Evolutionary conservation across 30 jellyfish, hydroid and myxozoan genomes (phyloP), one percentile per base, ranked within the genome.

Genomic region (Hydractinia echinata): DNA sequence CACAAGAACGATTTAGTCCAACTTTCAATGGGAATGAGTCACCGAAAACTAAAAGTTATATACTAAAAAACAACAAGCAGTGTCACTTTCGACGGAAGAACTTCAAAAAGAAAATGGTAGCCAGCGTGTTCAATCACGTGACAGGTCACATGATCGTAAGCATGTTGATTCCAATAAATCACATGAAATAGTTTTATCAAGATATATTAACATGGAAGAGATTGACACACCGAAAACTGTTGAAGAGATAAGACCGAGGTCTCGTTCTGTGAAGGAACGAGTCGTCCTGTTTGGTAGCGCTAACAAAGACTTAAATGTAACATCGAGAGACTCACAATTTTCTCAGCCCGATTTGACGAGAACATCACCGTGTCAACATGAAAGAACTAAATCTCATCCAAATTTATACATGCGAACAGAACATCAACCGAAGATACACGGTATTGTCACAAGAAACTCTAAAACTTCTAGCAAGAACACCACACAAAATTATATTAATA

Each of bases 181-280:
- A n/a, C 16, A 64, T 64, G 74, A 64, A 64, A 6, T n/a, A 7
- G 8, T 8, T 51, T n/a, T 7, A 64, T n/a, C 10, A n/a, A 64
- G 18, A 44, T n/a, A 13, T 64, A 6, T 51, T 64, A 64, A 44
- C 51, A 44, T n/a, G 18, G 39, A 58, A 1, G 69, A 58, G 2
- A 58, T n/a, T 64, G 19, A 44, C 10, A 44, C 74, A 64, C 8
- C 39, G 74, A 64, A 64, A 64, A 44, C 19, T n/a, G 74, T 7
- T 7, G 74, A 13, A 4, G 74, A 64, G 18, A 64, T 8, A 44
- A 64, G 39, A 64, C 19, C 74, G 74, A 64, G 74, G 18, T 64
- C 74, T 6, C 74, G 74, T 51, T 64, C 74, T 7, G 74, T 64
- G 18, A 64, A 64, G 39, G 74, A 64, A 6, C 74, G 74, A 9